phyloP scores from a whole-genome alignment of 2,797 vertebrate species.

The Silurus aristotelis region DNA sequence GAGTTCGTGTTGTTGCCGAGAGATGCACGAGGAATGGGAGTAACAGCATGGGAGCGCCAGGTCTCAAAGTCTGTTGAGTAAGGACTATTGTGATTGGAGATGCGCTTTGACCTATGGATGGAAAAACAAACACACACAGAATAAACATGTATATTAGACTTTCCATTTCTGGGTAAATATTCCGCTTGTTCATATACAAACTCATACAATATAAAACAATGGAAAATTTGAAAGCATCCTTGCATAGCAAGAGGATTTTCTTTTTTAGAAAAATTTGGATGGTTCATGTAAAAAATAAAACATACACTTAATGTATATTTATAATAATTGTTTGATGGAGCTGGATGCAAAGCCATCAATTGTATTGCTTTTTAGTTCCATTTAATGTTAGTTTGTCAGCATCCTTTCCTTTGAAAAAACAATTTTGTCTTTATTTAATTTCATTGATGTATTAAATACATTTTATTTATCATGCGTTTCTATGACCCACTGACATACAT shows the following conservation, averaged over 20 bases:
- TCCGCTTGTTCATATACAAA: background rate
- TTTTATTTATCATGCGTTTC: too few relatives aligned
- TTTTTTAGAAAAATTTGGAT: background rate
- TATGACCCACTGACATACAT: too few relatives aligned
- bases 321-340: background rate
- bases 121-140: background rate
- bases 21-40: slow-evolving; percentile 70
- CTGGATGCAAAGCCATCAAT: background rate
- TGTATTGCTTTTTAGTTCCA: background rate
- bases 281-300: background rate
- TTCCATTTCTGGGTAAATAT: background rate
- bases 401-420: too few relatives aligned
- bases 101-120: slow-evolving; percentile 23
- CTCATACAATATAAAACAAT: background rate
- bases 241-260: background rate
- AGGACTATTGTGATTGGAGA: slow-evolving; percentile 55
- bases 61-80: slow-evolving; percentile 57
- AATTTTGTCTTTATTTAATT: background rate
- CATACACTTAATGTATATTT: too few relatives aligned
- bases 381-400: background rate
- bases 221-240: too few relatives aligned
- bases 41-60: slow-evolving; percentile 62
- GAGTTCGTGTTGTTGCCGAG: slow-evolving; percentile 43
- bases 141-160: slow-evolving; percentile 10
- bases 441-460: too few relatives aligned